Base-by-base conservation (phyloP, 1,140 invertebrate species). In the Anastrepha ludens region DNA sequence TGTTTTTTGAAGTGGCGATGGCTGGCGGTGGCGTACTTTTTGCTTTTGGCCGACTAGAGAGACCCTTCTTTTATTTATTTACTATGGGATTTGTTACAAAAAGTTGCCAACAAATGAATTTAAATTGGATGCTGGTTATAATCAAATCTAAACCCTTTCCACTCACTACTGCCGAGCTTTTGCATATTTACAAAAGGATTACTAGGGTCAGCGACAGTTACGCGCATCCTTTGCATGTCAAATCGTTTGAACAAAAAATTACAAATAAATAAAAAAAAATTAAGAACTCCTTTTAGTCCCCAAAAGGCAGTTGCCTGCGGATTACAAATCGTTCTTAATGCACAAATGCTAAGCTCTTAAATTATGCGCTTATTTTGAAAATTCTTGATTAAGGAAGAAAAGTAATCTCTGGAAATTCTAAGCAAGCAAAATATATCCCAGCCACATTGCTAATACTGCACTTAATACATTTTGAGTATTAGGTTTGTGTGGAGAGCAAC, bases 131-230 rank as follows among this genome's bases (percentile, higher is more conserved):
- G 74, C 74, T 81, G 74, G 74, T 81, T 58, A 81, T 81, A 81
- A 81, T 81, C 74, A 55, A 81, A 81, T 81, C 74, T 81, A 81
- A 81, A 81, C 44, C 74, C 47, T 55, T 91, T 90, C 89, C 58
- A 3, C 62, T 67, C 64, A 55, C 41, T 87, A 65, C 17, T 50
- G 5, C 7, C 81, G 9, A 85, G 65, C 85, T 87, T 86, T 87
- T 59, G 85, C 74, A 87, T 90, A 89, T 90, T 90, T 92, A 92
- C 92, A 92, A 92, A 88, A 89, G 91, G 91, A 92, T 93, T 93
- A 93, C 91, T 90, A 90, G 91, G 92, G 92, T 93, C 90, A 90
- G 87, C 50, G n/a, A 29, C n/a, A 41, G 60, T 58, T 55, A 60
- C 50, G 59, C 59, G 55, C 55, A 41, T 17, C 9, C 55, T 62